Conservation (phyloP, 2,797 vertebrate genomes). For the Ctenopoma kingsleyae region DNA sequence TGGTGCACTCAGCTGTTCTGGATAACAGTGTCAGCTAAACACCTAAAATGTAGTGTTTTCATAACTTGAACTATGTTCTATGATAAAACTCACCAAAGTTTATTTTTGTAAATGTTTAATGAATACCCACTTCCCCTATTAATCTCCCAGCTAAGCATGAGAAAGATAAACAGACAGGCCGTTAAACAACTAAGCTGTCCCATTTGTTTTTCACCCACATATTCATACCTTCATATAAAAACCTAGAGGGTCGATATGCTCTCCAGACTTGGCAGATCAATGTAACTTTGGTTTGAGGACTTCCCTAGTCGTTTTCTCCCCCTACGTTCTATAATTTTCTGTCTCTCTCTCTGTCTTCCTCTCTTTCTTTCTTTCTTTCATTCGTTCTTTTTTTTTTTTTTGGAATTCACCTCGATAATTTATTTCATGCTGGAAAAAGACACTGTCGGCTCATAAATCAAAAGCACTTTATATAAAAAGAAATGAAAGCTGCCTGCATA, state of each 20-base stretch:
- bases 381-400: conserved; percentile 13
- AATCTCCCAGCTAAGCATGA: conserved; percentile 60
- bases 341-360: conserved; percentile 18
- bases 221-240: conserved; percentile 72
- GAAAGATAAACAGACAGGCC: conserved; percentile 77
- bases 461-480: conserved; percentile 80
- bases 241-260: conserved; percentile 58
- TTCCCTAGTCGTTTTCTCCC: conserved; percentile 56
- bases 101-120: conserved; percentile 70
- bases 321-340: conserved; percentile 7
- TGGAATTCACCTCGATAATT: conserved; percentile 73
- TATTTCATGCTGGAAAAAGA: conserved; percentile 81
- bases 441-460: conserved; percentile 81
- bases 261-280: conserved; percentile 65
- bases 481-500: conserved; percentile 78
- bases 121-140: conserved; percentile 75
- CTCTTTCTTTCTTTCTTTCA: not conserved
- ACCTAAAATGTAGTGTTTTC: conserved; percentile 53
- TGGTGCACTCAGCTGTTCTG: conserved; percentile 26
- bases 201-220: conserved; percentile 50
- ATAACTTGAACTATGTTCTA: conserved; percentile 59
- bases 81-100: conserved; percentile 63
- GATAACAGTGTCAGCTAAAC: conserved; percentile 46
- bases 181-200: conserved; percentile 71
- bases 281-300: conserved; percentile 55